Percentiles rank a stretch among this genome's conserved stretches.
Conservation (phyloP, 2,113 vertebrate species). For the Taxidea taxus region DNA sequence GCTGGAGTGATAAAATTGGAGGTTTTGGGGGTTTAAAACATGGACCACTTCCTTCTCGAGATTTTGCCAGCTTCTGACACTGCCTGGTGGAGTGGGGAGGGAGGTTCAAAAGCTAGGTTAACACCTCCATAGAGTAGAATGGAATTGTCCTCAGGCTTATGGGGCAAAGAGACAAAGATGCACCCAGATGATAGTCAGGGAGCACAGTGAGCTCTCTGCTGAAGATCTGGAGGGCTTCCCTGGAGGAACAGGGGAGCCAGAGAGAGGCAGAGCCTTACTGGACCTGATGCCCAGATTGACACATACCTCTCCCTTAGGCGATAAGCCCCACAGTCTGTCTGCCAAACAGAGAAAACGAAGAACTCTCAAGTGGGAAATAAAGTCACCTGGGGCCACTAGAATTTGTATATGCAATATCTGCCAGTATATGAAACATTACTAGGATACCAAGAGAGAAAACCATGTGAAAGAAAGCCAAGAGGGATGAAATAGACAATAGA, state of each 20-base stretch:
- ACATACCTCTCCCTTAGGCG: neutral
- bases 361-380: neutral
- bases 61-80: neutral
- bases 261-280: too few species aligned
- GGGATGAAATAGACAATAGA: neutral
- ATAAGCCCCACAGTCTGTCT: neutral
- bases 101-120: neutral
- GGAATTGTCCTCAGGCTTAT: too few species aligned
- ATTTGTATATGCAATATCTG: neutral
- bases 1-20: neutral
- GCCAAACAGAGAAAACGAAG: neutral
- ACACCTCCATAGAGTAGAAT: neutral
- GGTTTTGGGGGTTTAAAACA: neutral
- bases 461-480: neutral
- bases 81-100: neutral
- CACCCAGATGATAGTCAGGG: accelerated
- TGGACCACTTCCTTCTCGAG: accelerated
- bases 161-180: neutral
- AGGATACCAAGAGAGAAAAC: neutral
- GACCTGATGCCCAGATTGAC: neutral
- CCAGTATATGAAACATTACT: neutral
- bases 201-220: neutral
- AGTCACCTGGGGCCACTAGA: too few species aligned
- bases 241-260: accelerated
- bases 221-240: neutral